Evolutionary conservation across 1,140 invertebrate genomes (phyloP).

Genomic region (Cyclina sinensis): DNA sequence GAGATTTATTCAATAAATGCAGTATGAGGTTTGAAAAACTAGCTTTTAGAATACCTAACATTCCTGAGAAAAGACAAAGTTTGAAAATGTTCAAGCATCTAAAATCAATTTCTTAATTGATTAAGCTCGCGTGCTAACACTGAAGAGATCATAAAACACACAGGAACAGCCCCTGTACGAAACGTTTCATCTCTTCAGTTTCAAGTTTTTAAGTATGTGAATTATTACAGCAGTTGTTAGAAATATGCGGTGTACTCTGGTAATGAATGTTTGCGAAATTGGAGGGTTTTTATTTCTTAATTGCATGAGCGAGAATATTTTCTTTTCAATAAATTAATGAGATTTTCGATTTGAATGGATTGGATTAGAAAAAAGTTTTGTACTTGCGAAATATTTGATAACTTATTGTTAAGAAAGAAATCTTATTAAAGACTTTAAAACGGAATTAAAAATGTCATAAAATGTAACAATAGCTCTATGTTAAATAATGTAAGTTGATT

Average conservation of each 20-base stretch:
- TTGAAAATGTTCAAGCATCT: background rate
- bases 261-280: background rate
- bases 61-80: background rate
- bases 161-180: slow-evolving; percentile 5
- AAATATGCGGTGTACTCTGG: background rate
- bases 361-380: slow-evolving; percentile 1
- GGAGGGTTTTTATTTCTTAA: slow-evolving; percentile 10
- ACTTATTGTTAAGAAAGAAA: background rate
- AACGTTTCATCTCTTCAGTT: background rate
- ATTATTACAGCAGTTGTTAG: background rate
- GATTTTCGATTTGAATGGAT: slow-evolving; percentile 6
- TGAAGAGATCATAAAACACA: background rate
- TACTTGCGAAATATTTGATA: background rate
- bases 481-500: no score
- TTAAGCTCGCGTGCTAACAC: slow-evolving; percentile 21
- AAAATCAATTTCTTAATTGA: slow-evolving; percentile 27
- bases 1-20: no score
- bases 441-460: background rate
- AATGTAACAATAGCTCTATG: background rate
- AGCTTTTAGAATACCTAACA: background rate
- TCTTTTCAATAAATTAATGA: slow-evolving; percentile 13
- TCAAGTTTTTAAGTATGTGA: background rate
- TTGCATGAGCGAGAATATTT: background rate
- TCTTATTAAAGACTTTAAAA: background rate
- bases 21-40: no score